phyloP scores from a whole-genome alignment of 2,888 invertebrate species.

The Heteromurus nitidus region DNA sequence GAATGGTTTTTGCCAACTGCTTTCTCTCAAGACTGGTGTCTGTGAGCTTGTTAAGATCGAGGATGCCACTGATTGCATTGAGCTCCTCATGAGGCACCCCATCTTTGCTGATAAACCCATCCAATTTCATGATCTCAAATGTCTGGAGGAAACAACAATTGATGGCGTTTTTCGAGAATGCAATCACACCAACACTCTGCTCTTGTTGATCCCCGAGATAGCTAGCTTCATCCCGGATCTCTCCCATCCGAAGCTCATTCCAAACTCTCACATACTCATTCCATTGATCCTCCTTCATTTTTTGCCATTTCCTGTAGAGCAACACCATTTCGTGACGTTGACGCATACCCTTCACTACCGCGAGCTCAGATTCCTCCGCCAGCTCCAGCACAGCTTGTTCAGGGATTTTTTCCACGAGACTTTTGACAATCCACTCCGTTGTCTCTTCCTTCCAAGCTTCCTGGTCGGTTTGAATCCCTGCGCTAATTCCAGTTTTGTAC shows the following conservation, averaged over 20 bases:
- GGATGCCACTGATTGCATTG: neutral
- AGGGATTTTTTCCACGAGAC: constrained; percentile 31
- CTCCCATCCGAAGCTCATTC: constrained; percentile 44
- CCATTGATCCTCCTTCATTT: constrained; percentile 49
- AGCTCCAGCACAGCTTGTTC: constrained; percentile 43
- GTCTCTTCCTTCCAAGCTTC: constrained; percentile 13
- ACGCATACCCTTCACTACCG: constrained; percentile 21
- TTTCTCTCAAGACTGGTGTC: neutral
- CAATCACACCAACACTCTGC: constrained; percentile 20
- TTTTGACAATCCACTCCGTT: constrained; percentile 19
- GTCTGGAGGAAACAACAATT: constrained; percentile 20
- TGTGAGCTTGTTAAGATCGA: neutral
- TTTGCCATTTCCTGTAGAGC: constrained; percentile 37
- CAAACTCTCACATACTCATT: constrained; percentile 25
- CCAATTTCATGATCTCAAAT: constrained; percentile 32
- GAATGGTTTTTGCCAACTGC: constrained; percentile 6
- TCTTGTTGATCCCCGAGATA: constrained; percentile 24
- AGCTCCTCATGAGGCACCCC: constrained; percentile 34
- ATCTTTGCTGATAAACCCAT: constrained; percentile 29
- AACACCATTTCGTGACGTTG: constrained; percentile 27
- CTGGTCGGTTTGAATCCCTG: constrained; percentile 25
- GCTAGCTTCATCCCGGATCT: constrained; percentile 33
- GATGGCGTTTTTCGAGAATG: constrained; percentile 36
- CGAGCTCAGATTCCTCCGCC: constrained; percentile 40
- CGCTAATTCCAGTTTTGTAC: neutral